A percentile compares a stretch with the other conserved stretches of the same genome.
phyloP scores from a whole-genome alignment of 2,797 vertebrate genomes.

The Manis javanica region DNA sequence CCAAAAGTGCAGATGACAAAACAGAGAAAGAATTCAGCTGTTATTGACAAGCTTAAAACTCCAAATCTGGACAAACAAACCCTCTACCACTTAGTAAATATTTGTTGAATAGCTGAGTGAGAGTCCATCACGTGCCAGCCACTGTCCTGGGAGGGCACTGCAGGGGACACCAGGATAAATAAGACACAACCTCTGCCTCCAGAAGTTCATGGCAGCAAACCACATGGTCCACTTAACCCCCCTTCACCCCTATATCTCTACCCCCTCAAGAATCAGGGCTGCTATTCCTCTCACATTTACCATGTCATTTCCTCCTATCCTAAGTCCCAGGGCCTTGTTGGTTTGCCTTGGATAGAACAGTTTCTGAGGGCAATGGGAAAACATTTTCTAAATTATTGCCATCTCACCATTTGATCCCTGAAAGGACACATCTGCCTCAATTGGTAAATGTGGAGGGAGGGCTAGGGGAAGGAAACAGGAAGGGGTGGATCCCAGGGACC shows the following conservation, averaged over 20 bases:
- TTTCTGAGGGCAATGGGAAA: neutral
- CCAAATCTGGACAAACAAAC: conserved; percentile 68
- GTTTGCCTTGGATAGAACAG: neutral
- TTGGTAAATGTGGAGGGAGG: neutral
- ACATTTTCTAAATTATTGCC: neutral
- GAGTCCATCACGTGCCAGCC: neutral
- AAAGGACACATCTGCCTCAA: neutral
- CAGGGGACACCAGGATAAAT: neutral
- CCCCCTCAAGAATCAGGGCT: neutral
- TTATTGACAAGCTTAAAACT: conserved; percentile 61
- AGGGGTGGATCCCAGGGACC: neutral
- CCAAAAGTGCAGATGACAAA: conserved; percentile 59
- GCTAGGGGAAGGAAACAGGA: neutral
- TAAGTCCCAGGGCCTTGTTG: neutral
- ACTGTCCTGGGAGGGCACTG: neutral
- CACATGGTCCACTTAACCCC: no score
- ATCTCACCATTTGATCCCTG: neutral
- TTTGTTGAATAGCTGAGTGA: conserved; percentile 27
- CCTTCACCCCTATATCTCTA: neutral
- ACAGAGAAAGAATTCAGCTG: conserved; percentile 61
- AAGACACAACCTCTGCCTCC: neutral
- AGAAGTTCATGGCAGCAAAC: neutral
- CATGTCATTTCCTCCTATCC: neutral
- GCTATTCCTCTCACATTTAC: neutral
- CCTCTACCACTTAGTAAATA: conserved; percentile 60